Conservation (phyloP, 2,797 vertebrate species). For the Melanotaenia boesemani region DNA sequence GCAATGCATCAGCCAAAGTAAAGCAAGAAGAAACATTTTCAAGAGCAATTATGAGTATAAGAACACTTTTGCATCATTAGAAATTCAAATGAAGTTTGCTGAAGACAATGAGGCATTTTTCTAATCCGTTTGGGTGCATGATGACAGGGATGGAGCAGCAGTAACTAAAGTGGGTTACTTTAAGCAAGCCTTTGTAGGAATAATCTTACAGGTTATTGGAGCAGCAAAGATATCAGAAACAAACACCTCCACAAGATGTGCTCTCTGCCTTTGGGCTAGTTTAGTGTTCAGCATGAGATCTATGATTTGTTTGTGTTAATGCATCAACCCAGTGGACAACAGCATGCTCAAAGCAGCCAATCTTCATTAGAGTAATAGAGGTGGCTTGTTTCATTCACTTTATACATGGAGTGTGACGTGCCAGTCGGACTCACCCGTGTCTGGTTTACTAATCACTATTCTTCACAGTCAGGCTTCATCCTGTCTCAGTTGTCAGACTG, state of each 20-base stretch:
- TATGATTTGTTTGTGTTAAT: neutral
- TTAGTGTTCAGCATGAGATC: conserved; percentile 23
- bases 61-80: neutral
- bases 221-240: conserved; percentile 19
- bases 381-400: neutral
- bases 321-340: neutral
- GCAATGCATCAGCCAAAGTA: neutral
- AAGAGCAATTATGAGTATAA: neutral
- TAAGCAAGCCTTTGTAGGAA: neutral
- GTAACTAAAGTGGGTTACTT: neutral
- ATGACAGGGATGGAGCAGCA: neutral
- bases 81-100: neutral
- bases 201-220: neutral
- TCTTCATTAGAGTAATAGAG: neutral
- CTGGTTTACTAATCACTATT: conserved; percentile 1
- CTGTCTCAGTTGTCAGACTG: conserved; percentile 2
- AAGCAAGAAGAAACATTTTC: neutral
- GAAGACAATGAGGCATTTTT: neutral
- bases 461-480: neutral
- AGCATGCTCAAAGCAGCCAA: neutral
- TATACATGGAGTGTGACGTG: neutral
- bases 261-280: conserved; percentile 11
- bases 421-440: neutral
- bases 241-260: conserved; percentile 34
- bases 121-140: neutral